Base-by-base conservation (phyloP, 2,888 invertebrate species). In the Matsumyia berberina region DNA sequence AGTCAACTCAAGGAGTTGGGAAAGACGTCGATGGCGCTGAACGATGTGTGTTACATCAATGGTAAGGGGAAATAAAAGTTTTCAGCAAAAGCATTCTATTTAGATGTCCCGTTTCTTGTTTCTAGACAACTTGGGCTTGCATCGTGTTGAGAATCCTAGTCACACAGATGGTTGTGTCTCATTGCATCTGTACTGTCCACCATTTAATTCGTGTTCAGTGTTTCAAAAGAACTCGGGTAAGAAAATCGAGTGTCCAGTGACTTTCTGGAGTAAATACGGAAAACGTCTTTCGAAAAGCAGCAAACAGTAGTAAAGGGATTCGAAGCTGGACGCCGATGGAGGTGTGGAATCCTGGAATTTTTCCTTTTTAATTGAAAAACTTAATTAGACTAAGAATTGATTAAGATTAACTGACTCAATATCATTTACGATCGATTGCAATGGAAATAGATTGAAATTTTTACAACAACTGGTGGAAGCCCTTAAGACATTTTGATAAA, bases 121-220 rank as follows among this genome's bases (percentile, higher is more conserved):
- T 90, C 2, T 92, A 99, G 99, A 99, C 92, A 95, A 96, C 0
- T 92, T 99, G 87, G 99, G 99, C 0, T 93, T 99, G 11, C 99
- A 99, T 91, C 95, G 99, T 0, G 97, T 99, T 87, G 98, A 98
- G 92, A 99, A 99, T 91, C 94, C 96, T 0, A 98, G 97, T 8
- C 96, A 98, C 89, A 94, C 95, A 0, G 96, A 98, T 89, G 94
- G 95, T 0, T 96, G 98, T 0, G 96, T 99, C 0, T 98, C 97
- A 5, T 93, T 99, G 29, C 99, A 99, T 90, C 94, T 99, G 2
- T 99, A 99, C 92, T 96, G 96, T 87, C 99, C 98, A 0, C 98
- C 98, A 0, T 99, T 97, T 90, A 94, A 95, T 87, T 93, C 94
- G 86, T 99, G 99, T 91, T 94, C 95, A 33, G 95, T 97, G 33